Evolutionary conservation across 2,888 invertebrate species (phyloP).

Genomic region (Busseola fusca): DNA sequence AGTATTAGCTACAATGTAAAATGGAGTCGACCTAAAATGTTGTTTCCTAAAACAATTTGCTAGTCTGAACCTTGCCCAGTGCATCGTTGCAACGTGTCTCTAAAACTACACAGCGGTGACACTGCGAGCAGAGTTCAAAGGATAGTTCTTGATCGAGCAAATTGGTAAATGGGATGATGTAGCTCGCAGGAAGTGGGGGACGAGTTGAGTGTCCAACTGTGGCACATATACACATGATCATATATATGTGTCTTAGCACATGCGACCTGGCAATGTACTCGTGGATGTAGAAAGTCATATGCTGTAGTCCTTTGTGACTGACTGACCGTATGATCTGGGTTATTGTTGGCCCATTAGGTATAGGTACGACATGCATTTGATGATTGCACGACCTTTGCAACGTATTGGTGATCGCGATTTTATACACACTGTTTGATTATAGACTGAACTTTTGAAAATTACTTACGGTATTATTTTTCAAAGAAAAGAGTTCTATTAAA

Average conservation of each 20-base stretch:
- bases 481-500: too few species aligned
- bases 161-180: conserved; percentile 78
- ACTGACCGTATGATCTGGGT: conserved; percentile 10
- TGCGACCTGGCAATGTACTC: conserved; percentile 24
- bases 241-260: conserved; percentile 15
- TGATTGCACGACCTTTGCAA: not conserved
- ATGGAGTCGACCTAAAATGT: not conserved
- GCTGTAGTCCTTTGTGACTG: conserved; percentile 1
- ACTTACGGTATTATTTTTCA: too few species aligned
- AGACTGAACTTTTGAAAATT: too few species aligned
- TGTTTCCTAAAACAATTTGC: conserved; percentile 12
- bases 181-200: conserved; percentile 80
- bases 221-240: conserved; percentile 21
- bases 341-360: conserved; percentile 8
- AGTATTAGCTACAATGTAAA: conserved; percentile 1
- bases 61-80: conserved; percentile 29
- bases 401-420: too few species aligned
- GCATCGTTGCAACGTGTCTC: conserved; percentile 42
- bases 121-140: conserved; percentile 59
- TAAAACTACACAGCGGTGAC: conserved; percentile 57
- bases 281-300: conserved; percentile 39
- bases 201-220: conserved; percentile 62
- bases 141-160: conserved; percentile 75
- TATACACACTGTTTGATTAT: not conserved
- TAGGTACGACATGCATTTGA: too few species aligned